Base-by-base conservation (phyloP, 2,888 invertebrate species). In the Pseudococcus longispinus region DNA sequence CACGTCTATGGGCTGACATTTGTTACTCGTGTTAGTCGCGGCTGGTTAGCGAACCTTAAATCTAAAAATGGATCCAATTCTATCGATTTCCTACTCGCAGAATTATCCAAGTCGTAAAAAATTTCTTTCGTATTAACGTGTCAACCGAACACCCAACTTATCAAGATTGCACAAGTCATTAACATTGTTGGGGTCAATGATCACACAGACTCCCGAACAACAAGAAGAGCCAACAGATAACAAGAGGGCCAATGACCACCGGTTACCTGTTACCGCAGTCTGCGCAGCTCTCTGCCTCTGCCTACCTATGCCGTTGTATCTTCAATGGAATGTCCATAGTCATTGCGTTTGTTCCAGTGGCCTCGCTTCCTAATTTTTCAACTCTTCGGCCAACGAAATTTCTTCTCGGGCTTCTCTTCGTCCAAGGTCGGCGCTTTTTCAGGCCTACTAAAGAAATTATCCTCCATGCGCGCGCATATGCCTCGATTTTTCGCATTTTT, bases 221-320 rank as follows among this genome's bases (percentile, higher is more conserved):
- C 65, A 60, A 37, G 32, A 60, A 37, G 74, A 70, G 70, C 32
- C 42, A 20, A 80, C 23, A 86, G 80, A 80, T 26, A 80, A 77
- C 46, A 80, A n/a, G 86, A 86, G 86, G 86, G 86, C 86, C 86
- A 86, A 77, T 86, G 86, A 86, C 86, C 86, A 86, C 77, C 86
- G 55, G n/a, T 77, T 80, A 77, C 86, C 86, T 86, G 86, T 80
- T 77, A 70, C 77, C 32, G 42, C 77, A 42, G 37, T 70, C 70
- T 70, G 70, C 70, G 70, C 32, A 74, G 20, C 29, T 13, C 74
- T 15, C 37, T 42, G 4, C 15, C 18, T 74, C 70, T n/a, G 2
- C 15, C 46, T 46, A 46, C 46, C 46, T 51, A 2, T 26, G 23
- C 29, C 15, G 1, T 51, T 23, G 23, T 60, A n/a, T 74, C 18